Percentiles rank a stretch among this genome's conserved stretches.
phyloP scores from a whole-genome alignment of 2,888 invertebrate species.

The Drosophila demipolita region DNA sequence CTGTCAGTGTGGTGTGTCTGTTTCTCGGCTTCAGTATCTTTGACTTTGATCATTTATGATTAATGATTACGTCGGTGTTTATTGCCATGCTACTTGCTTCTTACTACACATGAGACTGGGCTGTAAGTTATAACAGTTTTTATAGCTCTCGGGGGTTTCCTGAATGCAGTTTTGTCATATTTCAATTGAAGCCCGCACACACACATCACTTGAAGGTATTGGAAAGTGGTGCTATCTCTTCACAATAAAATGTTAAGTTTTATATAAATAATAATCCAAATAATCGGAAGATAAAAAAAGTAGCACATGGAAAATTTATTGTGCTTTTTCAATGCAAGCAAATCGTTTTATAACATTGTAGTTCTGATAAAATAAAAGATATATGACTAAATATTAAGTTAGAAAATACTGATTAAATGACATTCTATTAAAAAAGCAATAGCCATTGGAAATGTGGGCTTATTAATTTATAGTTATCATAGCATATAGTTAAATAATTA shows the following conservation, averaged over 20 bases:
- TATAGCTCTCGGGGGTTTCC: conserved; percentile 57
- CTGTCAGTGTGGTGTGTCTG: conserved; percentile 20
- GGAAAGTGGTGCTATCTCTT: conserved; percentile 5
- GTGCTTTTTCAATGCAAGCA: neutral
- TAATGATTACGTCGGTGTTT: conserved; percentile 78
- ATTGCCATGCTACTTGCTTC: conserved; percentile 58
- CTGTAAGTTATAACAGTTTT: conserved; percentile 45
- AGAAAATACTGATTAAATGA: neutral
- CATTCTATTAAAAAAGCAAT: neutral
- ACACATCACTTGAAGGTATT: conserved; percentile 34
- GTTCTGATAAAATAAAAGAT: neutral
- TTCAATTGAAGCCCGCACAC: conserved; percentile 51
- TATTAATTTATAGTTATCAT: neutral
- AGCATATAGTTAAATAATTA: neutral
- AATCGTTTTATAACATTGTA: neutral
- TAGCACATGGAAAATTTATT: neutral
- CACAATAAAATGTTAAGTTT: conserved; percentile 18
- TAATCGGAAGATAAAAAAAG: neutral
- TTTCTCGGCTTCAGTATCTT: conserved; percentile 63
- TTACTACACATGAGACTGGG: conserved; percentile 14
- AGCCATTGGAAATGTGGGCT: neutral
- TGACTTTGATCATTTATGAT: conserved; percentile 78
- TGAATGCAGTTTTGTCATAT: conserved; percentile 55
- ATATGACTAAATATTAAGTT: neutral
- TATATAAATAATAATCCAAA: conserved; percentile 19